Conservation (phyloP, 2,888 invertebrate genomes). For the Pollenia angustigena region DNA sequence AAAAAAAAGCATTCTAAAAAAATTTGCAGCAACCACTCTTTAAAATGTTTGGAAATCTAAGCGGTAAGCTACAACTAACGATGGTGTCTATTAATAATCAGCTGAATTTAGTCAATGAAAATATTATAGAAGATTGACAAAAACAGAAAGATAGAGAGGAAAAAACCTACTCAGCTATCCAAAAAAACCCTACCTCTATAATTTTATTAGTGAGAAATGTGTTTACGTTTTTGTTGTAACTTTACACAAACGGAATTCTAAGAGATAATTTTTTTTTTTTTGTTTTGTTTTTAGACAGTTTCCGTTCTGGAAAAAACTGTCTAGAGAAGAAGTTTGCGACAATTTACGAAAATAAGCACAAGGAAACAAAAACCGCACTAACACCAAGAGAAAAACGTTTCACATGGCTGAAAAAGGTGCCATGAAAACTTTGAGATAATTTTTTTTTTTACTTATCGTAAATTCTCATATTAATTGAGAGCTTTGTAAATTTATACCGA, state of each 20-base stretch:
- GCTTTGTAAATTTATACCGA: not conserved
- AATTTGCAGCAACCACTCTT: too few species aligned
- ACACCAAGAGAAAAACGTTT: not conserved
- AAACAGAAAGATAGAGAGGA: not conserved
- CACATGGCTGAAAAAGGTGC: not conserved
- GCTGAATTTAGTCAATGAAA: slow-evolving; percentile 14
- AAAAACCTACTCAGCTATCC: not conserved
- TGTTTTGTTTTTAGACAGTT: too few species aligned
- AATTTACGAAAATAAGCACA: not conserved
- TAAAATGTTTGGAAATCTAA: too few species aligned
- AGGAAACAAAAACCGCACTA: not conserved
- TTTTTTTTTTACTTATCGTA: not conserved
- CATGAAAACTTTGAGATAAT: not conserved
- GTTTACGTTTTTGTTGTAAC: too few species aligned
- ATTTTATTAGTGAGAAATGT: too few species aligned
- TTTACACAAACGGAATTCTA: too few species aligned
- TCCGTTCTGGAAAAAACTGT: too few species aligned
- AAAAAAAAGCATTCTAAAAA: too few species aligned
- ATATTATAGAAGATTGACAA: not conserved
- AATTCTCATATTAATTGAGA: slow-evolving; percentile 41
- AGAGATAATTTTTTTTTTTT: too few species aligned
- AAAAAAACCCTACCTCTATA: too few species aligned
- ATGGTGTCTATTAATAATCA: not conserved
- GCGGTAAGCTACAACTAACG: not conserved
- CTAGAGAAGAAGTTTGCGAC: too few species aligned